Evolutionary conservation across 2,797 vertebrate genomes (phyloP), one percentile per base, ranked within the genome.

Genomic region (Choloepus didactylus): DNA sequence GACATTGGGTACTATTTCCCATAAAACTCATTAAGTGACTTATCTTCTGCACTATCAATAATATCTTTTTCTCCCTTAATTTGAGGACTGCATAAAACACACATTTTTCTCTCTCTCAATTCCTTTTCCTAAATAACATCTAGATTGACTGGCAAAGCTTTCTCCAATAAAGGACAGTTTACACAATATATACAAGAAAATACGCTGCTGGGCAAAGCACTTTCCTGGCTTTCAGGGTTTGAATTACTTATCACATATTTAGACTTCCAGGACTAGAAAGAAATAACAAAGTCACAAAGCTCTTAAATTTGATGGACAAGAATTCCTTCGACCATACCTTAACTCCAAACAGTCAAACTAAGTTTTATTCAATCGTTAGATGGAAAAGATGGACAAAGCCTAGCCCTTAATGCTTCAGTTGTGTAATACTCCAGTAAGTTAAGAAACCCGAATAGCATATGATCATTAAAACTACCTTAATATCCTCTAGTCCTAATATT

Each of bases 231-330:
- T 94, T 91, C 29, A 87, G 69, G 25, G 9, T 83, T 46, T 75
- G 38, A 69, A 81, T 86, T 41, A 86, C 2, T 0, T 49, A 76
- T 44, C 46, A 88, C 25, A 25, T 67, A 70, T 56, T 69, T 44
- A 29, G 31, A 60, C 84, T 72, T 70, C 51, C 14, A 41, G 41
- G 70, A 66, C 84, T 54, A 66, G 92, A 69, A 41, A 88, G 49
- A 87, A 80, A 75, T 38, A 62, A 82, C n/a, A 62, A 44, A 49
- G 19, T 88, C 73, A 95, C 69, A 88, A 93, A 93, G 86, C 19
- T 46, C 81, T 83, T 80, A 56, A 80, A 91, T 89, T 86, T 94
- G 31, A 72, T 72, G 31, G 54, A 41, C 25, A 91, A 93, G 41
- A 76, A 77, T 88, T 93, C 67, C 46, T 93, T 77, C 10, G 44